Evolutionary conservation across 2,888 invertebrate genomes (phyloP).

Genomic region (Zelleria hepariella): DNA sequence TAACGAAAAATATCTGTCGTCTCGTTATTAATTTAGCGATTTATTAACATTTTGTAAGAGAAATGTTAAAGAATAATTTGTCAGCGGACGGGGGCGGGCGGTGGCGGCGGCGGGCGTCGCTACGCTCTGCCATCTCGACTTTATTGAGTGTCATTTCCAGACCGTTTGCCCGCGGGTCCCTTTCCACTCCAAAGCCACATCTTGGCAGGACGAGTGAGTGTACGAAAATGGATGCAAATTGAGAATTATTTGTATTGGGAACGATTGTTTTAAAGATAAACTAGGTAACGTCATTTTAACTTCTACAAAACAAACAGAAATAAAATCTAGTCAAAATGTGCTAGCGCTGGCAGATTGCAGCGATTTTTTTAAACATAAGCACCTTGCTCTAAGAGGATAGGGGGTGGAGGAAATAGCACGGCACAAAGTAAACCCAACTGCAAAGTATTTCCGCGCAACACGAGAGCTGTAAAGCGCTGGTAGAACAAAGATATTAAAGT

Average conservation of each 20-base stretch:
- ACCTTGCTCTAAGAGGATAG: conserved; percentile 18
- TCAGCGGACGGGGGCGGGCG: neutral
- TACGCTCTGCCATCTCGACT: conserved; percentile 14
- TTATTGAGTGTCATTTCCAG: conserved; percentile 11
- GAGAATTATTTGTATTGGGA: neutral
- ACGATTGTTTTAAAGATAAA: neutral
- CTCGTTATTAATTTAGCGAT: neutral
- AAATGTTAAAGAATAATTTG: conserved; percentile 2
- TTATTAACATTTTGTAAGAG: conserved; percentile 1
- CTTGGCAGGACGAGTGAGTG: conserved; percentile 4
- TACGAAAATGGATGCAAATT: conserved; percentile 3
- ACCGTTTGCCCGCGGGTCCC: conserved; percentile 7
- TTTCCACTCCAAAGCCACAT: conserved; percentile 4
- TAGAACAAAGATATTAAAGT: conserved; percentile 68
- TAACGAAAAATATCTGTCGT: neutral
- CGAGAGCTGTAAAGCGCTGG: conserved; percentile 56
- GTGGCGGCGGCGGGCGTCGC: conserved; percentile 9
- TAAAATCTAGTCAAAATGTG: no score
- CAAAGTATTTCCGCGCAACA: conserved; percentile 50
- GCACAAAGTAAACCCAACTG: conserved; percentile 43
- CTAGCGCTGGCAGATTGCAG: neutral
- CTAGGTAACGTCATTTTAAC: no score
- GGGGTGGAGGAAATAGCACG: conserved; percentile 33
- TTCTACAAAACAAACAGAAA: no score
- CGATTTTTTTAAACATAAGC: neutral